These are phyloP conservation scores for Hydrolagus affinis DNA, from an alignment of 2,113 vertebrate genomes.

Conservation along the genomic window DNA sequence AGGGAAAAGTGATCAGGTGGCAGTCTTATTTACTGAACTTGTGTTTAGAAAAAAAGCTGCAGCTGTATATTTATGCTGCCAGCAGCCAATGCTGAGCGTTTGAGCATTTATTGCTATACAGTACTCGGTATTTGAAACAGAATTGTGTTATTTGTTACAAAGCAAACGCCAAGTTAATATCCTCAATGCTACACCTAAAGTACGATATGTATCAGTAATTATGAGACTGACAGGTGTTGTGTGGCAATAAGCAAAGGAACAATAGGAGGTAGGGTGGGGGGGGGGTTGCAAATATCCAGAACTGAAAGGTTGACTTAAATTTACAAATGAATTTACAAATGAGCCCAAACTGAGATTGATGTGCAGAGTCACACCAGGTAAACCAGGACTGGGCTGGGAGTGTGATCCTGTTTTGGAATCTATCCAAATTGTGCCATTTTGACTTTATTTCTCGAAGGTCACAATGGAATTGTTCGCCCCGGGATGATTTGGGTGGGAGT, in stretches of 20 bases:
- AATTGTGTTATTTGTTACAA: constrained; percentile 11
- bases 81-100: neutral
- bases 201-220: constrained; percentile 29
- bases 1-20: neutral
- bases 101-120: neutral
- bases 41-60: no score
- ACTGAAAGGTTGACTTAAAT: no score
- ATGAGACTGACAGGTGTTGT: constrained; percentile 42
- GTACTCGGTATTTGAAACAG: neutral
- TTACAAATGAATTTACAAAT: no score
- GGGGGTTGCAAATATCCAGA: neutral
- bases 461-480: no score
- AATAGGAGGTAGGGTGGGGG: no score
- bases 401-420: no score
- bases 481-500: no score
- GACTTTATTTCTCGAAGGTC: no score
- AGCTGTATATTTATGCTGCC: neutral
- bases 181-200: constrained; percentile 32
- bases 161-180: constrained; percentile 30
- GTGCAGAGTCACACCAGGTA: no score
- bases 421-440: no score
- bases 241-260: constrained; percentile 37
- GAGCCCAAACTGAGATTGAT: no score
- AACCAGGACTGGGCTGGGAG: no score
- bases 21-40: neutral